Base-by-base conservation (phyloP, 1,140 invertebrate genomes). In the Apolygus lucorum region DNA sequence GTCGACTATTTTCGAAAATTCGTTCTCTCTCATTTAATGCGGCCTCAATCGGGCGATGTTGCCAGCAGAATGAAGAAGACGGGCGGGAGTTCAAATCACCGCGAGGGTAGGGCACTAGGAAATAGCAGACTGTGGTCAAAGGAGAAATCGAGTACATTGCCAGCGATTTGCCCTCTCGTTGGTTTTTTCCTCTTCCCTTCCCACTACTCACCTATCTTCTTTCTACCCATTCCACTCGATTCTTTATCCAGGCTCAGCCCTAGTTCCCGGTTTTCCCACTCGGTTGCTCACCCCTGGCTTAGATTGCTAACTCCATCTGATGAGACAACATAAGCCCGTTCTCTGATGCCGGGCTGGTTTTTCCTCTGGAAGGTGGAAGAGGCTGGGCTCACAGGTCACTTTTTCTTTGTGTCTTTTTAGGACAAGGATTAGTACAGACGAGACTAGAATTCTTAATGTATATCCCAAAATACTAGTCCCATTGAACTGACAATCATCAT, bases 311-410 rank as follows among this genome's bases (percentile, higher is more conserved):
- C 25, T 25, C 52, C 17, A 52, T 52, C 25, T 52, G 52, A 25
- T 52, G 25, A 52, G 52, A 52, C 26, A 68, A 52, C 2, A 25
- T 68, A 68, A 68, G 21, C 34, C 52, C 28, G 29, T 52, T 25
- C 34, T 68, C 52, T 26, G 52, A 26, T 21, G 26, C 52, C 67
- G 34, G 42, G 34, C 4, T 1, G 26, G 49, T 68, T 68, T n/a
- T n/a, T n/a, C n/a, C n/a, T n/a, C n/a, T n/a, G n/a, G n/a, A n/a
- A n/a, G n/a, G n/a, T n/a, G n/a, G n/a, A 49, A 26, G 52, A 49
- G 42, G 52, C 52, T 52, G 52, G 52, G 52, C 34, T 49, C 8
- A 49, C 34, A 49, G 34, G 34, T 49, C 17, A 17, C 8, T 17
- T 49, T 49, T 17, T 17, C 17, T 49, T 17, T 11, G 34, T 49